Evolutionary conservation across 2,797 vertebrate species (phyloP), one percentile per base, ranked within the genome.

Genomic region (Taeniopygia guttata): DNA sequence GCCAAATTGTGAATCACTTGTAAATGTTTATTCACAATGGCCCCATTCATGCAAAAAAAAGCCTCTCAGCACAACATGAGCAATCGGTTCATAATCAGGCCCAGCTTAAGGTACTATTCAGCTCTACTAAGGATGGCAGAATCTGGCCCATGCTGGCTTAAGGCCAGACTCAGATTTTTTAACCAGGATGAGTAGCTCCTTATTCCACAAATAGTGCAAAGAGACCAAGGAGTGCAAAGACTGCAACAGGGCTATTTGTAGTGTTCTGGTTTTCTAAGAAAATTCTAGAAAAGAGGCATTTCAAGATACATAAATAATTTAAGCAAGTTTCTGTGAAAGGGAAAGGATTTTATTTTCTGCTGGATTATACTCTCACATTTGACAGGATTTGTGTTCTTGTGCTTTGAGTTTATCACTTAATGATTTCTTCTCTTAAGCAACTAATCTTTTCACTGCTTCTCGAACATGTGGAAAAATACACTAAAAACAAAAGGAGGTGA

Each of bases 21-120:
- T 96, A 87, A 93, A 92, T 72, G 64, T 92, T 95, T 93, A 67
- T 85, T 92, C 92, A 96, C 96, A 96, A 96, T 95, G 92, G 76
- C 62, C 38, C 73, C 85, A 95, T 96, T 96, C 95, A 96, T 94
- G 63, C 48, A 78, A 78, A 63, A 82, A 88, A 92, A 55, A 87
- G 51, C 55, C 0, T 15, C 80, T 90, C 88, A 52, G 82, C 79
- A 93, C 76, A 91, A 91, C 89, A 67, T 95, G 95, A 93, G 73
- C 91, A 89, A 96, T 89, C 18, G 45, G 67, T 55, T 95, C 92
- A 93, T 93, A 95, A 90, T 94, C 94, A 91, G 82, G 89, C 48
- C 52, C 89, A 84, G 83, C n/a, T 90, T 95, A 93, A 94, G 67
- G 80, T 95, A 73, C 76, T 59, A 91, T 91, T 95, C 82, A 94